phyloP scores from a whole-genome alignment of 2,888 invertebrate species.

The Eristalinus sepulchralis region DNA sequence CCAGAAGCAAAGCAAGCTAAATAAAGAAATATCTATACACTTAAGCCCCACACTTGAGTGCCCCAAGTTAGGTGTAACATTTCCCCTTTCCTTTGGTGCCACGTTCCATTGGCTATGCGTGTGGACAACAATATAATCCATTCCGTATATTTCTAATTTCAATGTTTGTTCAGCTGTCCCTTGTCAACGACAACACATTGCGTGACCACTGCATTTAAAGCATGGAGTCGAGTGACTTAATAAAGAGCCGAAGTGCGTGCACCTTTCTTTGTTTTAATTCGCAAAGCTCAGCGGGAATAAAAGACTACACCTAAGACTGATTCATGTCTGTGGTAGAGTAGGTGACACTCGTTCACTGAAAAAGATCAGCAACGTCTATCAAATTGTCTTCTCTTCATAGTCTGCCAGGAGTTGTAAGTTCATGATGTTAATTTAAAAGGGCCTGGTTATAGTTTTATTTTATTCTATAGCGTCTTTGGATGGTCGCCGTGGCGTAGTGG shows the following conservation, averaged over 20 bases:
- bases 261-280: background rate
- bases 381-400: no score
- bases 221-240: background rate
- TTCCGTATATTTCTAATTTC: background rate
- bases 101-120: background rate
- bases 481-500: no score
- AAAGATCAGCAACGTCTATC: background rate
- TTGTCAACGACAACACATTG: background rate
- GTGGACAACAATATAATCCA: background rate
- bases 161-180: background rate
- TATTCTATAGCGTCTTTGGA: no score
- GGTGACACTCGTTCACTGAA: background rate
- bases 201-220: background rate
- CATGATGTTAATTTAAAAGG: no score
- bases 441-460: no score
- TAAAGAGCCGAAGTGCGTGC: background rate
- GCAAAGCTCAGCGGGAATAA: background rate
- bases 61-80: background rate
- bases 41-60: background rate
- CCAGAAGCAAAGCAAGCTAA: background rate
- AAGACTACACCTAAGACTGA: background rate
- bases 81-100: background rate
- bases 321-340: background rate
- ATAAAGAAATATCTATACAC: background rate
- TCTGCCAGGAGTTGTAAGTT: no score